Conservation (phyloP, 1,140 invertebrate genomes). For the Drosophila truncata region DNA sequence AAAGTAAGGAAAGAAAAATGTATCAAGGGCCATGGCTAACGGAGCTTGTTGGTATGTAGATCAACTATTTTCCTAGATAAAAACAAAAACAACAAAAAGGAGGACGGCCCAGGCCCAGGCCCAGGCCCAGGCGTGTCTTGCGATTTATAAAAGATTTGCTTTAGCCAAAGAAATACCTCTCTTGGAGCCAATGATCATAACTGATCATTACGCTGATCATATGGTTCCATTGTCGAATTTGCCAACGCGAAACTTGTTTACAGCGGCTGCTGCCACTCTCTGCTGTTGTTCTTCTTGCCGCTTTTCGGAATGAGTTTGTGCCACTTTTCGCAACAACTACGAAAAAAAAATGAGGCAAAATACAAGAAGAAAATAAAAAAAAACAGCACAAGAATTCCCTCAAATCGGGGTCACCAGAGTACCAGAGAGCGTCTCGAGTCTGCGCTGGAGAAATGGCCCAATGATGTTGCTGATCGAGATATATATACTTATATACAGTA, state of each 20-base stretch:
- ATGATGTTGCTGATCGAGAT: constrained; percentile 38
- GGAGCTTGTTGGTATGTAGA: constrained; percentile 58
- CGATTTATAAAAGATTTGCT: constrained; percentile 55
- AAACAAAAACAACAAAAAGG: constrained; percentile 19
- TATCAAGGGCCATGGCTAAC: constrained; percentile 53
- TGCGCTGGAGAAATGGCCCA: constrained; percentile 47
- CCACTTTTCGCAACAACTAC: constrained; percentile 72
- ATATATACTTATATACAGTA: constrained; percentile 11
- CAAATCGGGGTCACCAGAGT: constrained; percentile 68
- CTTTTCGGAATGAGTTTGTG: constrained; percentile 78
- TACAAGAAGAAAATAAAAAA: constrained; percentile 15
- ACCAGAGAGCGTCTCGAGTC: constrained; percentile 20
- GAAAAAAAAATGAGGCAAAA: constrained; percentile 43
- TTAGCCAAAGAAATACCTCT: constrained; percentile 16
- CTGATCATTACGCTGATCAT: constrained; percentile 81
- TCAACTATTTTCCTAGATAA: constrained; percentile 45
- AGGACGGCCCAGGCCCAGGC: background rate
- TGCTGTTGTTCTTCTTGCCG: constrained; percentile 32
- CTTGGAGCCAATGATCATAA: constrained; percentile 70
- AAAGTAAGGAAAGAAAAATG: constrained; percentile 10
- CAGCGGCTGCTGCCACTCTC: constrained; percentile 31
- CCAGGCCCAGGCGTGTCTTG: constrained; percentile 46
- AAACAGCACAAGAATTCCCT: constrained; percentile 70
- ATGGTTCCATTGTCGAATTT: constrained; percentile 82
- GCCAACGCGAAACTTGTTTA: constrained; percentile 75